Base-by-base conservation (phyloP, 2,797 vertebrate species). In the Oreonectes daqikongensis region DNA sequence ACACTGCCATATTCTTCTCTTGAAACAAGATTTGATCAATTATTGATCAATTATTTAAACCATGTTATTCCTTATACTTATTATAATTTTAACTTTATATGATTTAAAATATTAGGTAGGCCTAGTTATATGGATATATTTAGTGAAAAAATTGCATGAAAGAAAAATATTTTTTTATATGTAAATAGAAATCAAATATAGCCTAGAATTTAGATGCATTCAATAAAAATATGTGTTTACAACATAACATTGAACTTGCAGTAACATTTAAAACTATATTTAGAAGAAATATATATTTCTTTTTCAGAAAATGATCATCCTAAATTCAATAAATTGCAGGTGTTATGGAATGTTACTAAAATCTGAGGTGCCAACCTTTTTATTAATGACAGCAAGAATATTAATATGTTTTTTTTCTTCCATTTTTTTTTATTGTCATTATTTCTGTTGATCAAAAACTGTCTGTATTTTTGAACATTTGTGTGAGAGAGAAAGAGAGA, bases 321-420 rank as follows among this genome's bases (percentile, higher is more conserved):
- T 35, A 35, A 35, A 35, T 35, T 35, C 8, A 9, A 0, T 35
- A 35, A 5, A 35, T 35, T 35, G 12, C 40, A 42, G 9, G 3
- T 1, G 20, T 74, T 48, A 22, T 65, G 17, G 53, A 68, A 53
- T 75, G 67, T 77, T 80, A 67, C 60, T 57, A 69, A 72, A 79
- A 77, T 69, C 48, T 24, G 35, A 42, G 64, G 38, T 18, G 24
- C 7, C 20, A 72, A 26, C 20, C 60, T 46, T 5, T 0, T 3
- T 44, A 17, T 10, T 17, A 60, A 69, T 59, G 30, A 59, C 46
- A 59, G 9, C 26, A 72, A 12, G 35, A 46, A 12, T 61, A 14
- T n/a, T 50, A 42, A 61, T 28, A 48, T 53, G 35, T 17, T 17
- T 32, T 17, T 57, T 61, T 20, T 52, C 12, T 12, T 65, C 0